These are phyloP conservation scores for Tenodera sinensis DNA, from an alignment of 2,888 invertebrate genomes.

Conservation along the genomic window DNA sequence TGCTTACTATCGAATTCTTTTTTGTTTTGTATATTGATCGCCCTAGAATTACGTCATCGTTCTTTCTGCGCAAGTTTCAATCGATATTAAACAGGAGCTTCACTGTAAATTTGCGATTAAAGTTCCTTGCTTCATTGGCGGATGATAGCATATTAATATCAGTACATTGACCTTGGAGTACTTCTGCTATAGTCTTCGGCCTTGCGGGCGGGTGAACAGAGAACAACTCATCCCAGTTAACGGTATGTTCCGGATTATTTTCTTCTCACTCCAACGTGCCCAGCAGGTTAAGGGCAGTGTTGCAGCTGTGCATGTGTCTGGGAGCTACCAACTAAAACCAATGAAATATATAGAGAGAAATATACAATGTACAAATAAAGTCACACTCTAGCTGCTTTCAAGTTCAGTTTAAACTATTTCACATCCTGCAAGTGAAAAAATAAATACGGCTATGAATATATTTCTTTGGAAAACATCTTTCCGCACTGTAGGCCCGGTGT, in stretches of 20 bases:
- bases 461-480: background rate
- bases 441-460: too few relatives aligned
- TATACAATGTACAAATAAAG: too few relatives aligned
- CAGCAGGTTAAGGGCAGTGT: background rate
- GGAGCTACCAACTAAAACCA: background rate
- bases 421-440: too few relatives aligned
- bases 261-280: background rate
- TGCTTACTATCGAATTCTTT: background rate
- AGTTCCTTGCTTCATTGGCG: background rate
- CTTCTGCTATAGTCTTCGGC: background rate
- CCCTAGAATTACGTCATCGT: background rate
- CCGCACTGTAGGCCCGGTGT: background rate
- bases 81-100: background rate
- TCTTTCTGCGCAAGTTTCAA: background rate
- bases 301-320: background rate
- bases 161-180: background rate
- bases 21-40: background rate
- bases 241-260: background rate
- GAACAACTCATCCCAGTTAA: background rate
- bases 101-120: background rate
- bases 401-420: too few relatives aligned
- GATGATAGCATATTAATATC: background rate
- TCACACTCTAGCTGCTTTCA: too few relatives aligned
- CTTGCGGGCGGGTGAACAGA: background rate
- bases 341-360: background rate